phyloP scores from a whole-genome alignment of 92 coral and sea anemone genomes.

The Montipora capitata region DNA sequence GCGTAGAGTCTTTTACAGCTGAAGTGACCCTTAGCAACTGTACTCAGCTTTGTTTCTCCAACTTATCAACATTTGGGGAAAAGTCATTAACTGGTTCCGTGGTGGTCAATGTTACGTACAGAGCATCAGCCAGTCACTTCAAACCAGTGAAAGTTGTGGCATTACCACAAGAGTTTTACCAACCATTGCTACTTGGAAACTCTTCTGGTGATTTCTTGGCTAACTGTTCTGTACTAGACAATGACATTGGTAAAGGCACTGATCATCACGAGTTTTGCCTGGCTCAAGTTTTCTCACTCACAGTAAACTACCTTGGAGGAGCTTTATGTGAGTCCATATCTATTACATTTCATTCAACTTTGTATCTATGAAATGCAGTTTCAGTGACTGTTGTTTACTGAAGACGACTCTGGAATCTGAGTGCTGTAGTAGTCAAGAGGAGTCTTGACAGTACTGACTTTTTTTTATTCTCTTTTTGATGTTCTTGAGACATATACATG shows the following conservation, averaged over 20 bases:
- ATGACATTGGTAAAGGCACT: constrained; percentile 43
- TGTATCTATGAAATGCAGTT: no score
- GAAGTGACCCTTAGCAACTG: constrained; percentile 61
- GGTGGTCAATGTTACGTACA: constrained; percentile 70
- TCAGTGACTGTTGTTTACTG: no score
- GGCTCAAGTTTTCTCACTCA: constrained; percentile 77
- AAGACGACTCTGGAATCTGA: no score
- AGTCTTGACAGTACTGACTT: no score
- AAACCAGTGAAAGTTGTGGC: constrained; percentile 65
- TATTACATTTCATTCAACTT: not conserved
- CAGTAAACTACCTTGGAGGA: constrained; percentile 78
- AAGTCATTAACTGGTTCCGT: constrained; percentile 66
- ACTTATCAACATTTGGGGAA: constrained; percentile 78
- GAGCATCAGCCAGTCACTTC: constrained; percentile 37
- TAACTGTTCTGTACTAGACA: constrained; percentile 82
- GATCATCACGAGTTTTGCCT: constrained; percentile 70
- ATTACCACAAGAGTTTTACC: constrained; percentile 83
- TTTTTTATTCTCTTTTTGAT: no score
- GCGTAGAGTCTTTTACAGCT: constrained; percentile 28
- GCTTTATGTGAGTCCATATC: constrained; percentile 73
- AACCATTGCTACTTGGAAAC: constrained; percentile 71
- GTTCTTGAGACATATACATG: no score
- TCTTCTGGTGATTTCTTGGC: constrained; percentile 68
- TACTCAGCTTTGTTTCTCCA: constrained; percentile 45
- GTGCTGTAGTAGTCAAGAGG: no score